Evolutionary conservation across 2,113 vertebrate species (phyloP).

Genomic region (Abramis brama): DNA sequence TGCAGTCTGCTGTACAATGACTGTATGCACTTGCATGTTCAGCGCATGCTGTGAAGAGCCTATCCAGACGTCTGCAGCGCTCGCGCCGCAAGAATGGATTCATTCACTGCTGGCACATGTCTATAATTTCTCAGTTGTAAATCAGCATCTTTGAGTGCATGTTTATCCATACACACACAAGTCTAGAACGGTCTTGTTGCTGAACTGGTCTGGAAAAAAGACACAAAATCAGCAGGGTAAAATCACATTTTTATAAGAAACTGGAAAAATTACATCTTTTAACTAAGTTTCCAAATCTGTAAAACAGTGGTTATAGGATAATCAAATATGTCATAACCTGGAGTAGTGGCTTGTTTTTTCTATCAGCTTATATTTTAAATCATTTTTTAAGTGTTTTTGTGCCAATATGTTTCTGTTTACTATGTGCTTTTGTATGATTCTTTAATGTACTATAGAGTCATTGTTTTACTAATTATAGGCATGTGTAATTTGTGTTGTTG

Average conservation of each 20-base stretch:
- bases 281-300: neutral
- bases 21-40: constrained; percentile 10
- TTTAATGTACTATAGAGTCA: neutral
- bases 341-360: neutral
- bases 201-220: neutral
- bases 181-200: neutral
- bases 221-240: neutral
- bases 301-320: neutral
- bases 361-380: neutral
- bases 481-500: too few species aligned
- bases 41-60: constrained; percentile 52
- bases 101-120: constrained; percentile 64
- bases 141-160: constrained; percentile 43
- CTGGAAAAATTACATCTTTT: neutral
- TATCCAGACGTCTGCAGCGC: constrained; percentile 67
- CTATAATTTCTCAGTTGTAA: constrained; percentile 53
- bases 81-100: constrained; percentile 60
- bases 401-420: neutral
- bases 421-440: neutral
- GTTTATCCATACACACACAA: constrained; percentile 34
- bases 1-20: constrained; percentile 22
- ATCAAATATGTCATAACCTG: too few species aligned
- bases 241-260: neutral
- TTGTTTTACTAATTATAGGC: neutral
- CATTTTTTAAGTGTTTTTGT: neutral